phyloP scores from a whole-genome alignment of 2,113 vertebrate genomes.

The Philantomba maxwellii region DNA sequence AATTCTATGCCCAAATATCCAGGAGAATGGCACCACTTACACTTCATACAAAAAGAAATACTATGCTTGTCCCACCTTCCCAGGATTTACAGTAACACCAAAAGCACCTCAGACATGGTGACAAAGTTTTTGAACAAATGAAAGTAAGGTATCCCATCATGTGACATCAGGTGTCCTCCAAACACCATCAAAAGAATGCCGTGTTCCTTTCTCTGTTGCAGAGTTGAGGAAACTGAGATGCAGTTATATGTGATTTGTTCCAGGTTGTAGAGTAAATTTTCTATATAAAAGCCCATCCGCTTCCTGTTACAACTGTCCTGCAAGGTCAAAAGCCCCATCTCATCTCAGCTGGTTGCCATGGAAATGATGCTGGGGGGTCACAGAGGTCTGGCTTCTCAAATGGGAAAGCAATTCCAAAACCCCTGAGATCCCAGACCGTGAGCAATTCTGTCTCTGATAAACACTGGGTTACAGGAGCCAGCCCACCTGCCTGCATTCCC shows the following conservation, averaged over 20 bases:
- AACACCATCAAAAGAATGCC: neutral
- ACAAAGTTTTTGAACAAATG: neutral
- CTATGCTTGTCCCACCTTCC: neutral
- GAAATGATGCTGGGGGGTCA: neutral
- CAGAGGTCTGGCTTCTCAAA: neutral
- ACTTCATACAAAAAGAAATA: neutral
- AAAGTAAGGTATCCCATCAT: neutral
- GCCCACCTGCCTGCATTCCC: neutral
- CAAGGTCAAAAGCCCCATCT: neutral
- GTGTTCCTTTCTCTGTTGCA: neutral
- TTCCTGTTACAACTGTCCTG: neutral
- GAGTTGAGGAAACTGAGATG: neutral
- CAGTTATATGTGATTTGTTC: neutral
- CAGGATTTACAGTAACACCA: neutral
- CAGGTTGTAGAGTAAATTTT: neutral
- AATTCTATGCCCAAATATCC: neutral
- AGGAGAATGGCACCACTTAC: fast-evolving
- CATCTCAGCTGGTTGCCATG: neutral
- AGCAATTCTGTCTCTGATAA: fast-evolving
- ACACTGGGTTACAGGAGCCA: neutral
- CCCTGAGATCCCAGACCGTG: neutral
- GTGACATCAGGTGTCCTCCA: neutral
- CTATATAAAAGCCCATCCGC: neutral
- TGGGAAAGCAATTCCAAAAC: neutral
- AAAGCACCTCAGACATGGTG: neutral